Conservation (phyloP, 2,888 invertebrate species). For the Acleris sparsana region DNA sequence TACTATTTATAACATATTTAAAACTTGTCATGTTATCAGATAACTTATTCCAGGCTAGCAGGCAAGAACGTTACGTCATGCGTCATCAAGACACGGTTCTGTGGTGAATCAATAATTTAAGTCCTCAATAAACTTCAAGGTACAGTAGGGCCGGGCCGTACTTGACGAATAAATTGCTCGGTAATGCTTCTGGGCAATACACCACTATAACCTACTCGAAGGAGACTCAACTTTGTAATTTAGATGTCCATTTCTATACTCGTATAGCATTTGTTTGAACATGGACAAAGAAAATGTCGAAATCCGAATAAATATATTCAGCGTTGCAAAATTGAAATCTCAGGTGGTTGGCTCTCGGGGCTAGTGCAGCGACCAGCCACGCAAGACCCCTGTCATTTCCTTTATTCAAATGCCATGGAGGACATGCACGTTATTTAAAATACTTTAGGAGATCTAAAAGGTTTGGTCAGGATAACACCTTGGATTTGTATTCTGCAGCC, state of each 20-base stretch:
- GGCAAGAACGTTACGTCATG: too few species aligned
- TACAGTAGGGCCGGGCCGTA: too few species aligned
- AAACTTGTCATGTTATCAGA: too few species aligned
- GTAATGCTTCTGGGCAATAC: too few species aligned
- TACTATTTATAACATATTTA: too few species aligned
- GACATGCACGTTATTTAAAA: conserved; percentile 46
- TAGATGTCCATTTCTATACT: conserved; percentile 39
- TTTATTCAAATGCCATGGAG: conserved; percentile 42
- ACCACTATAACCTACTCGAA: too few species aligned
- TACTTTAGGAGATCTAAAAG: conserved; percentile 46
- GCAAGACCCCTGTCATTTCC: conserved; percentile 49
- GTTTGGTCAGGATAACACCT: conserved; percentile 56
- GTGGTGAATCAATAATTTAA: too few species aligned
- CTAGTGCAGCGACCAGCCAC: conserved; percentile 50
- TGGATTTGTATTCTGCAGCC: conserved; percentile 71
- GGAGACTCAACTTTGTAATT: conserved; percentile 36
- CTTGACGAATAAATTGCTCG: too few species aligned
- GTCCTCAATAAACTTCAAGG: too few species aligned
- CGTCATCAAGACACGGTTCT: too few species aligned
- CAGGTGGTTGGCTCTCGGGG: conserved; percentile 69
- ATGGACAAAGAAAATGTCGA: conserved; percentile 61
- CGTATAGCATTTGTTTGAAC: conserved; percentile 54
- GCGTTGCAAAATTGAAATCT: conserved; percentile 79
- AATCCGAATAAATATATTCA: conserved; percentile 77
- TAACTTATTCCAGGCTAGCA: too few species aligned